phyloP scores from a whole-genome alignment of 2,888 invertebrate genomes.

The Cyclophora albipunctata region DNA sequence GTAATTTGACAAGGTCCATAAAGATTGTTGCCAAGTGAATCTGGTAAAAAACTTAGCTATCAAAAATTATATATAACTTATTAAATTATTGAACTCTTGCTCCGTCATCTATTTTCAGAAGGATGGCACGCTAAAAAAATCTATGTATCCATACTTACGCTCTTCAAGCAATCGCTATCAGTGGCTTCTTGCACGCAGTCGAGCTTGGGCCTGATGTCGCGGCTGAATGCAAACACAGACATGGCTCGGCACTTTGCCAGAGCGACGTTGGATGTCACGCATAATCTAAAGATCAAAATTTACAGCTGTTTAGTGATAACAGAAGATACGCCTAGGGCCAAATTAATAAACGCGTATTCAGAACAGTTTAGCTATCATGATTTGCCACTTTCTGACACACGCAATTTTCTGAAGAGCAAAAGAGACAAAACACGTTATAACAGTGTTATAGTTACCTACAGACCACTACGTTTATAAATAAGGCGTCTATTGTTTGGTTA shows the following conservation, averaged over 20 bases:
- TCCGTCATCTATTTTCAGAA: too few species aligned
- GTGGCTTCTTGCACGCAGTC: conserved; percentile 82
- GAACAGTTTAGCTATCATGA: too few species aligned
- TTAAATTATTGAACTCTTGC: too few species aligned
- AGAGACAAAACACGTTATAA: not conserved
- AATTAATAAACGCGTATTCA: not conserved
- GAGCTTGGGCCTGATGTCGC: conserved; percentile 86
- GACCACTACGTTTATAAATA: not conserved
- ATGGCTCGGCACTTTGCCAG: conserved; percentile 84
- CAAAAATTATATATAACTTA: too few species aligned
- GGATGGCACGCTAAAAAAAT: too few species aligned
- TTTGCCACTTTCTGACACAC: too few species aligned
- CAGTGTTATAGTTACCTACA: not conserved
- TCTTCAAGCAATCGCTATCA: conserved; percentile 79
- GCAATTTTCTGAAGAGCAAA: too few species aligned
- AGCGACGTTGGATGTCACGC: conserved; percentile 80
- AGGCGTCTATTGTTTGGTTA: too few species aligned
- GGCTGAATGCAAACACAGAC: conserved; percentile 81
- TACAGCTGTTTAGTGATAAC: conserved; percentile 6
- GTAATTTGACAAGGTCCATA: too few species aligned
- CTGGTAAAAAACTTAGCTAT: too few species aligned
- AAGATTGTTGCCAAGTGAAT: too few species aligned
- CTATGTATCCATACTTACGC: conserved; percentile 42
- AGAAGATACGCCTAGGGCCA: not conserved
- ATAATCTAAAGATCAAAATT: conserved; percentile 59